phyloP scores from a whole-genome alignment of 1,140 invertebrate genomes.

The Battus philenor region DNA sequence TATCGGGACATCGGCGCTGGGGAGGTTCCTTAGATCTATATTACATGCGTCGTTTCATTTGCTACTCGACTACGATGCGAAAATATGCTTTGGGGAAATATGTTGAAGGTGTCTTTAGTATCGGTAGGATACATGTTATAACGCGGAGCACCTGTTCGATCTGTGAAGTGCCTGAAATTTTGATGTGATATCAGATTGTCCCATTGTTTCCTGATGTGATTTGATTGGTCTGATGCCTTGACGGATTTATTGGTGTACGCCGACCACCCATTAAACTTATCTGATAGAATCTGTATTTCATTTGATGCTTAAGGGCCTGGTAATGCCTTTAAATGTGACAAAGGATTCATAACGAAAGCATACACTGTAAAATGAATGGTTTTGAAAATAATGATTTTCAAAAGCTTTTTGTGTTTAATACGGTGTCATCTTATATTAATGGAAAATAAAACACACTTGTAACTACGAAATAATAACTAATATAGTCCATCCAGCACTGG shows the following conservation, averaged over 20 bases:
- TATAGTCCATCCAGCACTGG: too few relatives aligned
- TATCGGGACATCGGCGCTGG: conserved; percentile 58
- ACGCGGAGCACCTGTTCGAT: too few relatives aligned
- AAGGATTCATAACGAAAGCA: neutral
- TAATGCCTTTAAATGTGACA: conserved; percentile 2
- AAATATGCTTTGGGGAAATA: neutral
- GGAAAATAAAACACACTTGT: too few relatives aligned
- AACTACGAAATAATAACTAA: too few relatives aligned
- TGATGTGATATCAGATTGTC: conserved; percentile 51
- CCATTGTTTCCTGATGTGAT: conserved; percentile 46
- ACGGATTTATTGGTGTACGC: conserved; percentile 61
- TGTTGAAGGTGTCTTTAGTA: neutral
- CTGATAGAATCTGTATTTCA: conserved; percentile 1
- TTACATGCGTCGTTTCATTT: conserved; percentile 47
- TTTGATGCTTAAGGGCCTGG: neutral
- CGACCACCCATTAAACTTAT: conserved; percentile 7
- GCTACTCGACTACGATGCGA: conserved; percentile 14
- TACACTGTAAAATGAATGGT: too few relatives aligned
- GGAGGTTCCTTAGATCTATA: conserved; percentile 70
- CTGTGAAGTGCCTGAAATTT: conserved; percentile 4
- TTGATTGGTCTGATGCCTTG: conserved; percentile 41
- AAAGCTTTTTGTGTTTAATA: too few relatives aligned
- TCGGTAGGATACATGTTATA: neutral
- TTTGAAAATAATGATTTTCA: too few relatives aligned
- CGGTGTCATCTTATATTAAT: too few relatives aligned